Percentiles rank a stretch among this genome's conserved stretches.
Conservation (phyloP, 2,888 invertebrate species). For the Xanthia togata region DNA sequence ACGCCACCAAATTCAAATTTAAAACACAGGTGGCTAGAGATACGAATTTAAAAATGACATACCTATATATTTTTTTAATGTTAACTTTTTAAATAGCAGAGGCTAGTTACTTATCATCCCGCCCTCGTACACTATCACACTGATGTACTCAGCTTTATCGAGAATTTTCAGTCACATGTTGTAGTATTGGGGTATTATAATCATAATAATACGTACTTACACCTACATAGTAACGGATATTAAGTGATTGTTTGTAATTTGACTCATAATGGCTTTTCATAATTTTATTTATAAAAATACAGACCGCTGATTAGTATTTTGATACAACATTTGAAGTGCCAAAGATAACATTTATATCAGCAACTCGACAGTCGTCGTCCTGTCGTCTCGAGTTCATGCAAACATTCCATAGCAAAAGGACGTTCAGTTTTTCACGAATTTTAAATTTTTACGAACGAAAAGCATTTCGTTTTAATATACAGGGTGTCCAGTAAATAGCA, state of each 20-base stretch:
- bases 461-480: too few species aligned
- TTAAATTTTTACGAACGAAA: too few species aligned
- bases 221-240: constrained; percentile 2
- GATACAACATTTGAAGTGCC: neutral
- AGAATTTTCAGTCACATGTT: constrained; percentile 15
- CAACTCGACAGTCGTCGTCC: too few species aligned
- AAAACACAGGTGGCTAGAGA: too few species aligned
- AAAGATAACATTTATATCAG: neutral
- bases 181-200: constrained; percentile 16
- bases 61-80: too few species aligned
- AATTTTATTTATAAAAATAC: constrained; percentile 13
- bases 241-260: constrained; percentile 8
- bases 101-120: too few species aligned
- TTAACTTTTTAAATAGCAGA: too few species aligned
- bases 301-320: constrained; percentile 5
- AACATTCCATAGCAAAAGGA: neutral
- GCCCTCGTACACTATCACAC: constrained; percentile 10
- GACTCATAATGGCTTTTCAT: constrained; percentile 23
- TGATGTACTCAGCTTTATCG: constrained; percentile 11
- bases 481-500: too few species aligned
- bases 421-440: neutral
- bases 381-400: neutral
- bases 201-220: constrained; percentile 5
- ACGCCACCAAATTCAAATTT: too few species aligned
- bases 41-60: too few species aligned